Evolutionary conservation across 1,140 invertebrate species (phyloP), one percentile per base, ranked within the genome.

Genomic region (Portunus trituberculatus): DNA sequence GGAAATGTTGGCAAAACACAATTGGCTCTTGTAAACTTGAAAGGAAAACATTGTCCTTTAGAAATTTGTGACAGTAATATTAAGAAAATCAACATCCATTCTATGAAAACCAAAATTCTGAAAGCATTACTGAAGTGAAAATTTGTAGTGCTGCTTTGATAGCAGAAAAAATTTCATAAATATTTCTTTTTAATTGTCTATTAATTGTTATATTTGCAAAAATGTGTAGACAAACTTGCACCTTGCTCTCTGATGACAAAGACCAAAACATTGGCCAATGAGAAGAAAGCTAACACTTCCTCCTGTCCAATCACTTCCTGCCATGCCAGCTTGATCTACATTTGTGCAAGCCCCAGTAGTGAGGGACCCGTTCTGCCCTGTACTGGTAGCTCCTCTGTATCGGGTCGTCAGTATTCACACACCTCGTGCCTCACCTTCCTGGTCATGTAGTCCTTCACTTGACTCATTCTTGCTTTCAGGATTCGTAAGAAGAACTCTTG

Each of bases 241-340:
- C 6, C 1, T 39, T 2, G 39, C 39, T 39, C 39, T 39, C 39
- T 39, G 6, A 39, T n/a, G n/a, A n/a, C n/a, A 39, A 39, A 39
- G n/a, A n/a, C n/a, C n/a, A n/a, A 39, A 6, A 39, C 39, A 20
- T 59, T 10, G 1, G 52, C 52, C 67, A 76, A 7, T 76, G 6
- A 25, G 20, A 76, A n/a, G 6, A 12, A 52, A 88, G 46, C 82
- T 39, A 86, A 87, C 52, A 45, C 52, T 52, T 86, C 45, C 83
- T 86, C 84, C 45, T 12, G 16, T 52, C 28, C 48, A 10, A n/a
- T 59, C 31, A 52, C 16, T 16, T 16, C 45, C 52, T 93, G 92
- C 92, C 48, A 52, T 88, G 84, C 92, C 48, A 93, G 92, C 92
- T 93, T 93, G 84, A 93, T 28, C 46, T 52, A 87, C 48, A 86